Evolutionary conservation across 2,113 vertebrate genomes (phyloP).

Genomic region (Nicator chloris): DNA sequence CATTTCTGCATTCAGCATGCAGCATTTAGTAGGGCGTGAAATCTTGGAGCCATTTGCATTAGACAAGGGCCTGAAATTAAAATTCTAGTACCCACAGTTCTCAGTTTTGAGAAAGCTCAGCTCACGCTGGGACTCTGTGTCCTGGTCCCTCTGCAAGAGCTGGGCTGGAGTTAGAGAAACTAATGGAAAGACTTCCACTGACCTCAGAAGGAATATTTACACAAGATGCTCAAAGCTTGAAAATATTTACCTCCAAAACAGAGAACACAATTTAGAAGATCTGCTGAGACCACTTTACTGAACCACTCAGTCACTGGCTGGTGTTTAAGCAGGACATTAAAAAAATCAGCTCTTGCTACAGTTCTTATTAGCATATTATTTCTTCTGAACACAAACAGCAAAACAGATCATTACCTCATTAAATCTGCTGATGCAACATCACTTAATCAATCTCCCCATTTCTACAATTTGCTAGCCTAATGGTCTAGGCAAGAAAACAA

Average conservation of each 20-base stretch:
- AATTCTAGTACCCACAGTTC: not conserved
- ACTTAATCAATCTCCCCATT: not conserved
- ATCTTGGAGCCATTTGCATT: not conserved
- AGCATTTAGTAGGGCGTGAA: not conserved
- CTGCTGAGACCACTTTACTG: not conserved
- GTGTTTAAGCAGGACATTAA: slow-evolving; percentile 14
- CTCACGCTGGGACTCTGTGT: not conserved
- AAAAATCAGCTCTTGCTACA: not conserved
- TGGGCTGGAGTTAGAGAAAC: not conserved
- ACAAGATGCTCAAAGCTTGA: not conserved
- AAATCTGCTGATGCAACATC: not conserved
- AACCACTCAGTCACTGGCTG: not conserved
- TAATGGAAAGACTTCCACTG: not conserved
- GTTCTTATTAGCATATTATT: not conserved
- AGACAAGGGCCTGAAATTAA: not conserved
- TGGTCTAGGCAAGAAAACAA: not conserved
- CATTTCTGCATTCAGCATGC: not conserved
- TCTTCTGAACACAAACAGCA: slow-evolving; percentile 8
- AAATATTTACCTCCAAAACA: not conserved
- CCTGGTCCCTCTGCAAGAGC: not conserved
- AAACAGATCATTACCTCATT: slow-evolving; percentile 38
- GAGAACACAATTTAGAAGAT: not conserved
- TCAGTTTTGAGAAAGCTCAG: not conserved
- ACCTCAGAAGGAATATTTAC: not conserved
- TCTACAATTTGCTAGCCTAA: not conserved